Percentiles rank a stretch among this genome's conserved stretches.
These are phyloP conservation scores for Timandra comae DNA, from an alignment of 2,888 invertebrate species.

Conservation along the genomic window DNA sequence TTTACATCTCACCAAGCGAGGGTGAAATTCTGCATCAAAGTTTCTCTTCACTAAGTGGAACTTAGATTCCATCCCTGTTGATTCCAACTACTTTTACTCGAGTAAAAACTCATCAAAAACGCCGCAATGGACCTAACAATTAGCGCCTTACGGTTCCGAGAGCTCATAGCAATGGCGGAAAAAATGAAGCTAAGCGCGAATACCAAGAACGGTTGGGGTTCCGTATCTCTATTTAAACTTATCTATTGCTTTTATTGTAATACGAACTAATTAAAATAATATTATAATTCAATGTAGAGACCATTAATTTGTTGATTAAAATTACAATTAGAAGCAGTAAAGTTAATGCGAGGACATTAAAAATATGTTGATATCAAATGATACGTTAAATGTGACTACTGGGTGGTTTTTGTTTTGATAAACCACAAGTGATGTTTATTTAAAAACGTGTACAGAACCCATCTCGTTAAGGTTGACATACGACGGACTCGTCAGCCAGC, in stretches of 20 bases:
- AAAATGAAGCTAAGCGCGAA: constrained; percentile 16
- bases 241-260: no score
- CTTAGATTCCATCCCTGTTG: constrained; percentile 27
- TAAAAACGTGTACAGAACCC: neutral
- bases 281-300: no score
- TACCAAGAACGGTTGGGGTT: constrained; percentile 16
- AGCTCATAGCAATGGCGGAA: constrained; percentile 27
- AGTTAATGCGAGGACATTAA: no score
- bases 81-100: constrained; percentile 9
- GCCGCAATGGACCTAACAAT: constrained; percentile 43
- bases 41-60: constrained; percentile 11
- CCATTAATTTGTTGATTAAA: no score
- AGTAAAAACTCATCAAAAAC: constrained; percentile 45
- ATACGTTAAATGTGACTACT: no score
- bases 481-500: constrained; percentile 13
- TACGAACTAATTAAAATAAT: no score
- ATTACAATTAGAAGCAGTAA: no score
- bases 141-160: constrained; percentile 44
- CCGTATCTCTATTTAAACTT: no score
- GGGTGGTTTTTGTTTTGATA: no score
- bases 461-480: neutral
- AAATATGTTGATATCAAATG: no score
- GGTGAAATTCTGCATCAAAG: neutral
- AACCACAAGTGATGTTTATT: neutral
- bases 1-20: neutral